Percentiles rank a stretch among this genome's conserved stretches.
Conservation (phyloP, 2,888 invertebrate genomes). For the Octonoba sinensis region DNA sequence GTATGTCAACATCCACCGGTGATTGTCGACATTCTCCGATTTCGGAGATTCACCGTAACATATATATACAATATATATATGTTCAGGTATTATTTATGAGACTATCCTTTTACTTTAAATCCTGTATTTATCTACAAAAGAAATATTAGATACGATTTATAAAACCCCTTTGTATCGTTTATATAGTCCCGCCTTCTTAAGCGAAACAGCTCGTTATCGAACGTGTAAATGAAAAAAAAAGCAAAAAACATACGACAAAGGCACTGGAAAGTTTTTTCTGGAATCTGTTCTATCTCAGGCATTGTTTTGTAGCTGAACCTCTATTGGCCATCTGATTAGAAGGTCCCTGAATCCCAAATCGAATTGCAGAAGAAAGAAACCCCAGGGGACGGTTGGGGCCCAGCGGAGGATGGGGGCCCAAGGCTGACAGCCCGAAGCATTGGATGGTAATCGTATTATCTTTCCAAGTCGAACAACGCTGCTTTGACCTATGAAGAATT, state of each 20-base stretch:
- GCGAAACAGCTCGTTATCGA: constrained; percentile 39
- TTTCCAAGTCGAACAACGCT: constrained; percentile 8
- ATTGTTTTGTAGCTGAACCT: constrained; percentile 47
- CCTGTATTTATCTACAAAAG: too few species aligned
- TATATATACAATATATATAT: too few species aligned
- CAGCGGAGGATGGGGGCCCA: constrained; percentile 2
- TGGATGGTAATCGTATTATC: constrained; percentile 35
- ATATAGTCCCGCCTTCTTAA: constrained; percentile 4
- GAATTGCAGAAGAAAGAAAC: constrained; percentile 22
- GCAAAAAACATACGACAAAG: not conserved
- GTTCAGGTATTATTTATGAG: too few species aligned
- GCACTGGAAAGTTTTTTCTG: not conserved
- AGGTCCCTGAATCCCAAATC: constrained; percentile 42
- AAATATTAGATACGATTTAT: too few species aligned
- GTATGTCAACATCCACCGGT: too few species aligned
- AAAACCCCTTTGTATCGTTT: too few species aligned
- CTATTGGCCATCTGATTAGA: constrained; percentile 54
- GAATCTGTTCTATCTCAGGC: constrained; percentile 34
- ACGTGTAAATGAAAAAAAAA: constrained; percentile 12
- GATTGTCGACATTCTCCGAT: too few species aligned
- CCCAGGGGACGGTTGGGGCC: constrained; percentile 16
- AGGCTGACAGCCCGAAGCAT: not conserved
- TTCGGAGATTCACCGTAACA: too few species aligned
- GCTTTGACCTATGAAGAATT: constrained; percentile 47
- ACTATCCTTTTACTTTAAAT: too few species aligned